Evolutionary conservation across 2,113 vertebrate genomes (phyloP).

Genomic region (Indicator indicator): DNA sequence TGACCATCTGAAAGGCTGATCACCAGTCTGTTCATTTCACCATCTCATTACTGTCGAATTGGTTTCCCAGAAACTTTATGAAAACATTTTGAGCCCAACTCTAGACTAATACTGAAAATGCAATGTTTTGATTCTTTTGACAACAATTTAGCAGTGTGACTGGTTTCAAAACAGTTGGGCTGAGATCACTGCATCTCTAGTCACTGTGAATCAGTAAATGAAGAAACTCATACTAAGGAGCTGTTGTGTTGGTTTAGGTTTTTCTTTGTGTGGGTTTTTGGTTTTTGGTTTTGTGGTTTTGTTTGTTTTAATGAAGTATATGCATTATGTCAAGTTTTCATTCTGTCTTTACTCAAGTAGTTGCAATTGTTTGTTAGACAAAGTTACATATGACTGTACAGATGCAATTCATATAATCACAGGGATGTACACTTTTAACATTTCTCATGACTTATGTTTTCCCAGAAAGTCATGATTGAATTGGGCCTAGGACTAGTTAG

Average conservation of each 20-base stretch:
- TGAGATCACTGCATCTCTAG: not conserved
- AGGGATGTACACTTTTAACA: not conserved
- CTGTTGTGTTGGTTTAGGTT: no score
- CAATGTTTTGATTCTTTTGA: not conserved
- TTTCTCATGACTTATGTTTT: not conserved
- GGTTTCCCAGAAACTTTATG: not conserved
- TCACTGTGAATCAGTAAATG: not conserved
- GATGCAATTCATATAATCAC: not conserved
- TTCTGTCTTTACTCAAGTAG: not conserved
- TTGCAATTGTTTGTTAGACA: not conserved
- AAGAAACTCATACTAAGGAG: not conserved
- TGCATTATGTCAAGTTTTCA: not conserved
- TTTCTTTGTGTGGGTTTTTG: no score
- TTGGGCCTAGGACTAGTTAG: not conserved
- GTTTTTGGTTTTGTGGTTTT: not conserved
- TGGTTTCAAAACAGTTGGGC: not conserved
- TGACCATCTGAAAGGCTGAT: not conserved
- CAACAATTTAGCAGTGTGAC: not conserved
- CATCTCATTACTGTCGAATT: not conserved
- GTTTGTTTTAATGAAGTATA: not conserved
- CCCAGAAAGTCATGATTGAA: not conserved
- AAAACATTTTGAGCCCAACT: not conserved
- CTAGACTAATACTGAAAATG: not conserved
- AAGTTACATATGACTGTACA: not conserved
- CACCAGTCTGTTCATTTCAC: not conserved